Evolutionary conservation across 53 echinoderm and acorn worm genomes (phyloP).

Genomic region (Antedon mediterranea): DNA sequence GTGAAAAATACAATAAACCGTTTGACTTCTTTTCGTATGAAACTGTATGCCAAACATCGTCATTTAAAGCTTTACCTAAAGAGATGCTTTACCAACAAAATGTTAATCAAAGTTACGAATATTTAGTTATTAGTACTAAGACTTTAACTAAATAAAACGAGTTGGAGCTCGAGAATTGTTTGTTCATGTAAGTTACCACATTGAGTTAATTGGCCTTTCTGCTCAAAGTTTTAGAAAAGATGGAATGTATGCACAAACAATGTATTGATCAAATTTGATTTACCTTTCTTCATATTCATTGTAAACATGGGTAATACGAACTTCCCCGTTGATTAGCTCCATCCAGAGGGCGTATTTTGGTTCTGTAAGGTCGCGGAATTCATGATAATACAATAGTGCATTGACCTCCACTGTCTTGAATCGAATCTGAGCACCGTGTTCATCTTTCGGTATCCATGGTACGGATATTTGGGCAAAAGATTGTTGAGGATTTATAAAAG

Average conservation of each 20-base stretch:
- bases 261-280: too few species aligned
- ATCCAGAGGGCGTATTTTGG: not conserved
- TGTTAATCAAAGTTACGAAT: not conserved
- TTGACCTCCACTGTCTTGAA: conserved; percentile 27
- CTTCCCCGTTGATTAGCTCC: not conserved
- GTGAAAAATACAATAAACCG: conserved; percentile 11
- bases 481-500: not conserved
- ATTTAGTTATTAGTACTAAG: too few species aligned
- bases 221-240: too few species aligned
- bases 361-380: conserved; percentile 1
- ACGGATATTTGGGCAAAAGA: not conserved
- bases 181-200: too few species aligned
- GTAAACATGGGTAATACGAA: not conserved
- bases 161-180: too few species aligned
- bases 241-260: too few species aligned
- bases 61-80: conserved; percentile 21
- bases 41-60: conserved; percentile 54
- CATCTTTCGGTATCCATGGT: conserved; percentile 15
- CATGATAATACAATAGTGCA: conserved; percentile 27
- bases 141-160: too few species aligned
- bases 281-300: not conserved
- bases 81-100: conserved; percentile 11
- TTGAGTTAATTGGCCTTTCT: too few species aligned
- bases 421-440: conserved; percentile 18
- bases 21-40: conserved; percentile 26